Conservation (phyloP, 92 coral and sea anemone species). For the Paramuricea clavata region DNA sequence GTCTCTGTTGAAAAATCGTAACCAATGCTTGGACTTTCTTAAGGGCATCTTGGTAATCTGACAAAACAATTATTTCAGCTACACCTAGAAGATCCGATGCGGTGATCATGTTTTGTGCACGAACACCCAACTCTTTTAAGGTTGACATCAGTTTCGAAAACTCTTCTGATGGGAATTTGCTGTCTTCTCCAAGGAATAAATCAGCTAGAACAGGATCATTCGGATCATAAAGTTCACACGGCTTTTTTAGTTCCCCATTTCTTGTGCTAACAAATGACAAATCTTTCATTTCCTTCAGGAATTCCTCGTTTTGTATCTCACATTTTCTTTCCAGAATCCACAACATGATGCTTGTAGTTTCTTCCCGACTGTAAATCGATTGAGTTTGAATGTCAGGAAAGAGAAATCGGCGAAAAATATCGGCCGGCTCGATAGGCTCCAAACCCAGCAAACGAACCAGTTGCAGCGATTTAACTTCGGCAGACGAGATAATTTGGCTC, state of each 20-base stretch:
- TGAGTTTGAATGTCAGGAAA: conserved; percentile 32
- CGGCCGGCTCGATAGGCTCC: conserved; percentile 12
- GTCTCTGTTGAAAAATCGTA: conserved; percentile 15
- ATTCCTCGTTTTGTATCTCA: conserved; percentile 9
- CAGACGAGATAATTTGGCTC: conserved; percentile 35
- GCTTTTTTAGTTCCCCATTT: conserved; percentile 29
- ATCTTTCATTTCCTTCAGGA: conserved; percentile 6
- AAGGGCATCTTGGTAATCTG: conserved; percentile 5
- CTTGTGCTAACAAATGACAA: conserved; percentile 44
- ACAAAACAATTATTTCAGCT: background rate
- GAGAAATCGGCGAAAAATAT: conserved; percentile 21
- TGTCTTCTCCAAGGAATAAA: conserved; percentile 50
- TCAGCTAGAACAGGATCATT: conserved; percentile 20
- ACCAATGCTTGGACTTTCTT: conserved; percentile 49
- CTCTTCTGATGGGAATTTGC: conserved; percentile 43
- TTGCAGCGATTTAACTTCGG: conserved; percentile 37
- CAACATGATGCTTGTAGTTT: conserved; percentile 29
- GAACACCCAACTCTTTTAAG: conserved; percentile 39
- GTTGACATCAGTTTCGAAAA: conserved; percentile 15
- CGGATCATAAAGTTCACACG: conserved; percentile 59
- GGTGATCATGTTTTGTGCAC: conserved; percentile 10
- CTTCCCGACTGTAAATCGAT: conserved; percentile 23
- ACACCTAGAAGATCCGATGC: conserved; percentile 42
- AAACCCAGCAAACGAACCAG: conserved; percentile 22
- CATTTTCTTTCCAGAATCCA: conserved; percentile 43